These are phyloP conservation scores for Edolisoma coerulescens DNA, from an alignment of 2,113 vertebrate species.

Conservation along the genomic window DNA sequence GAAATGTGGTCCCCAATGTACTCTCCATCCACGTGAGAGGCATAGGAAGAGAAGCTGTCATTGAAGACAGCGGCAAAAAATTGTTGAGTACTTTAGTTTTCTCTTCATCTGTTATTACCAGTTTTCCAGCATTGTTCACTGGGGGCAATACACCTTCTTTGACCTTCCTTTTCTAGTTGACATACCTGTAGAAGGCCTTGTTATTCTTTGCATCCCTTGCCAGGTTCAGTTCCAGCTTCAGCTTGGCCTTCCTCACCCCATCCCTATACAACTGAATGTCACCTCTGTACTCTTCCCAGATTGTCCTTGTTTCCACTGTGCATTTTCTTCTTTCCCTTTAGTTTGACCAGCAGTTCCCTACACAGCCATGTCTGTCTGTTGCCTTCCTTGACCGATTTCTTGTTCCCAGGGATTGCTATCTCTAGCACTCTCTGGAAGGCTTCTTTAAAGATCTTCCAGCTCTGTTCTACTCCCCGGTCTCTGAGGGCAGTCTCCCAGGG, in stretches of 20 bases:
- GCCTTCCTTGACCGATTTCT: not conserved
- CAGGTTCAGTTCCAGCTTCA: not conserved
- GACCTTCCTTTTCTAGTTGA: not conserved
- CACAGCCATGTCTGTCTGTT: not conserved
- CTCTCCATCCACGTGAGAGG: not conserved
- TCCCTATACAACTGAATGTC: fast-evolving
- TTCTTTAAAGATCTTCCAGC: not conserved
- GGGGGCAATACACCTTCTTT: not conserved
- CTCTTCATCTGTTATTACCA: not conserved
- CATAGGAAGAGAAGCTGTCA: not conserved
- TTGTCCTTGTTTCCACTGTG: not conserved
- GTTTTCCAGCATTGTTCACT: not conserved
- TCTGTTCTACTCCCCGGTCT: not conserved
- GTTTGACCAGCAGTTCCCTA: not conserved
- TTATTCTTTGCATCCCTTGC: not conserved
- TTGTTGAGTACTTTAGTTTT: not conserved
- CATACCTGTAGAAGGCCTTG: not conserved
- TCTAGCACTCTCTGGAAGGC: not conserved
- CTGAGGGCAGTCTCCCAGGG: not conserved
- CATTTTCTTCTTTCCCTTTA: not conserved
- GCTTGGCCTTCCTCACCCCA: not conserved
- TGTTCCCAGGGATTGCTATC: not conserved
- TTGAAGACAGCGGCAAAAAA: not conserved
- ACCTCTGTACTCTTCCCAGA: not conserved
- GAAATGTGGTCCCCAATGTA: fast-evolving